Evolutionary conservation across 2,888 invertebrate genomes (phyloP).

Genomic region (Leptinotarsa tumamoca): DNA sequence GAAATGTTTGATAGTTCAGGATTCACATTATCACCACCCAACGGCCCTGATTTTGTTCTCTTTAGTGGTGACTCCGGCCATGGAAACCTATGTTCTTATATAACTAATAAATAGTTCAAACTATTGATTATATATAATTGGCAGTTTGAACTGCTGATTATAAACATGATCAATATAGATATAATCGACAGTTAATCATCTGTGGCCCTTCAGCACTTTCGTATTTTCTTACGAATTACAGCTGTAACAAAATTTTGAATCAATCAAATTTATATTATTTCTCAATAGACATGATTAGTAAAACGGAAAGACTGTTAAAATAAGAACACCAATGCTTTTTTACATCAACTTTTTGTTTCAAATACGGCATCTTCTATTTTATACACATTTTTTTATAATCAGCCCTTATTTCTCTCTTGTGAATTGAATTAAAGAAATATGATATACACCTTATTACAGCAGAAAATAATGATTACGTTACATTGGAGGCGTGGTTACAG

Average conservation of each 20-base stretch:
- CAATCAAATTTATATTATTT: not conserved
- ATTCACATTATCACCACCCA: no score
- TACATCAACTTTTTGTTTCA: slow-evolving; percentile 54
- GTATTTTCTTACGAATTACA: not conserved
- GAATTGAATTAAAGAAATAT: slow-evolving; percentile 63
- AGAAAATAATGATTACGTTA: slow-evolving; percentile 32
- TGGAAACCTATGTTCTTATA: no score
- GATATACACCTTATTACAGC: slow-evolving; percentile 56
- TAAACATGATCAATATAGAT: no score
- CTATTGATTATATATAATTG: no score
- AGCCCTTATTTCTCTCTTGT: slow-evolving; percentile 66
- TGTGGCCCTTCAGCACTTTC: not conserved
- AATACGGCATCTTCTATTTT: slow-evolving; percentile 57
- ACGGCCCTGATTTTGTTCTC: no score
- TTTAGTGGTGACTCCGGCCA: no score
- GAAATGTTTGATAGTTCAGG: no score
- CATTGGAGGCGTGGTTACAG: slow-evolving; percentile 31
- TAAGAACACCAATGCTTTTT: slow-evolving; percentile 44
- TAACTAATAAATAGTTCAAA: no score
- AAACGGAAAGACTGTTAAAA: slow-evolving; percentile 43
- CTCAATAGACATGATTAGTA: slow-evolving; percentile 34
- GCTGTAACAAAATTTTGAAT: not conserved
- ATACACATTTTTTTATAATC: slow-evolving; percentile 62
- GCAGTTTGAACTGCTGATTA: no score
- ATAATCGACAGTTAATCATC: not conserved